Base-by-base conservation (phyloP, 2,113 vertebrate species). In the Crocuta crocuta region DNA sequence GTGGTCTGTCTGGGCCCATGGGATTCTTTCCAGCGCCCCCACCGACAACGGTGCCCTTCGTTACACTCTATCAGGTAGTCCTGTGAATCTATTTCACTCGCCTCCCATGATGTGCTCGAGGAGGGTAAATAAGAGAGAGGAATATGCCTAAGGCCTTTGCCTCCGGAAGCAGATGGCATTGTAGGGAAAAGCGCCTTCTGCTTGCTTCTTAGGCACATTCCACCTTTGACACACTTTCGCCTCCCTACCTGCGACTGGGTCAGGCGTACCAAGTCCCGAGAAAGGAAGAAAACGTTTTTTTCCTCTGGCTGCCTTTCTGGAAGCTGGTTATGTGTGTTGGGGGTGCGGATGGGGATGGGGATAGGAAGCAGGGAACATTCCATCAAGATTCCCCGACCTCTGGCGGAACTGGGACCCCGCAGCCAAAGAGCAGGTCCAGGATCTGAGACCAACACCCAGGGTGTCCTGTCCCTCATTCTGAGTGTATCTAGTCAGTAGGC, bases 21-120 rank as follows among this genome's bases (percentile, higher is more conserved):
- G 45, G 5, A 12, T 2, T 70, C 48, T 8, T 31, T 43, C 26
- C n/a, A 35, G 13, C 15, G 16, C 13, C 58, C 21, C 13, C 33
- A 3, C 23, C 13, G 43, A 48, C 21, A 6, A 7, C 0, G 1
- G 26, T 2, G 12, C 19, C 58, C 55, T 35, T 45, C 23, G 2
- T 4, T n/a, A 3, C 7, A 4, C 7, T 19, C 50, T 0, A 1
- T 21, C 11, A 3, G 7, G 31, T 23, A 50, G 16, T 3, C 48
- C 23, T 19, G 15, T 1, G 7, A 39, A 53, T n/a, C 23, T 19
- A 21, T 31, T 86, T 45, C 26, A 8, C 24, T 78, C n/a, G 4
- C 39, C 39, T 79, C 23, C 39, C 11, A 28, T 24, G 33, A 4
- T 5, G 21, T 17, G 16, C 10, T 0, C 8, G n/a, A 93, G 53